phyloP scores from a whole-genome alignment of 1,140 invertebrate species.

The Colletes latitarsis region DNA sequence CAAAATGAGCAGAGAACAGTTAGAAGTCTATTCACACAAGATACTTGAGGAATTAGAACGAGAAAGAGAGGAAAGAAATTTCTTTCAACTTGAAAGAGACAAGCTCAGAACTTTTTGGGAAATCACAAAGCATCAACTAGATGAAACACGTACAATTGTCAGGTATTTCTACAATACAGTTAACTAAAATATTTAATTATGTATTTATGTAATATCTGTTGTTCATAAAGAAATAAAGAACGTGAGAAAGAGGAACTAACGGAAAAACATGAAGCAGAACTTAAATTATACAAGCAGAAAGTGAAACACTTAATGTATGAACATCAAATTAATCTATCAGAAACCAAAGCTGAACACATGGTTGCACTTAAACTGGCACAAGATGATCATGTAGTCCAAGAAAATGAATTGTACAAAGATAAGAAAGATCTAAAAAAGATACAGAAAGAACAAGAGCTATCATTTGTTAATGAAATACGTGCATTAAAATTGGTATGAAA shows the following conservation, averaged over 20 bases:
- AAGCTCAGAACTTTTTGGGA: conserved; percentile 98
- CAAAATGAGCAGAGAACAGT: conserved; percentile 95
- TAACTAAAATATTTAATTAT: not conserved
- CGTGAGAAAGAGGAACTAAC: conserved; percentile 92
- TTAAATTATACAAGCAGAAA: conserved; percentile 95
- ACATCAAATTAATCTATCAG: conserved; percentile 91
- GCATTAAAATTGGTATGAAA: conserved; percentile 83
- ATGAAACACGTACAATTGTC: conserved; percentile 88
- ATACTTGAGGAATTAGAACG: conserved; percentile 96
- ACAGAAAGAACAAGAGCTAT: conserved; percentile 87
- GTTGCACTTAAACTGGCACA: conserved; percentile 88
- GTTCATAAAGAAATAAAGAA: conserved; percentile 87
- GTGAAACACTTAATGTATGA: conserved; percentile 96
- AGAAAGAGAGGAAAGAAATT: conserved; percentile 96
- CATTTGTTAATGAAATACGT: conserved; percentile 85
- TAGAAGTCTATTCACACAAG: conserved; percentile 92
- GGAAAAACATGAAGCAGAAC: conserved; percentile 92
- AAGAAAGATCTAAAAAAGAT: conserved; percentile 88
- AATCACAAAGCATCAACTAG: conserved; percentile 91
- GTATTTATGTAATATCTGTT: not conserved
- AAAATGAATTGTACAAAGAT: conserved; percentile 89
- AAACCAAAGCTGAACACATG: conserved; percentile 89
- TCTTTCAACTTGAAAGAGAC: conserved; percentile 96
- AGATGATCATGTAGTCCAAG: conserved; percentile 88
- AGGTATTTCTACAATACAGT: conserved; percentile 77